Base-by-base conservation (phyloP, 2,797 vertebrate genomes). In the Pangasius djambal region DNA sequence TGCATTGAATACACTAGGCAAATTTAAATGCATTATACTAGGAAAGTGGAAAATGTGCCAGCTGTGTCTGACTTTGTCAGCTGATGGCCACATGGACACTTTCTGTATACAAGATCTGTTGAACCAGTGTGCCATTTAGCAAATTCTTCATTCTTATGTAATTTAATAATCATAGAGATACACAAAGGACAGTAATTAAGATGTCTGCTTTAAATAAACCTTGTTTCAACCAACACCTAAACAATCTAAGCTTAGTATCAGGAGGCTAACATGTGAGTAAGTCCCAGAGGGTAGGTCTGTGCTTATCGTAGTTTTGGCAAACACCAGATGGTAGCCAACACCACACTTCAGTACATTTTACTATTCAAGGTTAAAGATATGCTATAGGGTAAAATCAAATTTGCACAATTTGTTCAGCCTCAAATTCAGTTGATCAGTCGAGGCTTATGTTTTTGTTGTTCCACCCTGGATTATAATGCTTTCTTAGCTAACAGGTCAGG, bases 401-500 rank as follows among this genome's bases (percentile, higher is more conserved):
- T n/a, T 50, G 6, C 10, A 12, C 20, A 50, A 77, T 52, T 50
- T 77, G n/a, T 31, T 25, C 28, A 78, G 52, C 25, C 13, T 61
- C 31, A 82, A 25, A 37, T 61, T 34, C 61, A 61, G 12, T 44
- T 9, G 5, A 15, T 82, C 55, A 61, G 20, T 34, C 20, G 25
- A 10, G 3, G 31, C 16, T 55, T 55, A 22, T 57, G n/a, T 57
- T 20, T 48, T 25, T 48, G 22, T 50, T 48, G 18, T 59, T 59
- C 18, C 55, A 81, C 15, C n/a, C 52, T 55, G 25, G 5, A 1
- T 48, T 75, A 40, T 72, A 72, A 72, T 8, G 44, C 15, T 81
- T 77, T 81, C 52, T 57, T 59, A 59, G 55, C 31, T 59, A 81
- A 81, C 31, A 57, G 20, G n/a, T 81, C 77, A 81, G 28, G 22